Evolutionary conservation across 2,797 vertebrate species (phyloP), one percentile per base, ranked within the genome.

Genomic region (Sebastolobus alascanus): DNA sequence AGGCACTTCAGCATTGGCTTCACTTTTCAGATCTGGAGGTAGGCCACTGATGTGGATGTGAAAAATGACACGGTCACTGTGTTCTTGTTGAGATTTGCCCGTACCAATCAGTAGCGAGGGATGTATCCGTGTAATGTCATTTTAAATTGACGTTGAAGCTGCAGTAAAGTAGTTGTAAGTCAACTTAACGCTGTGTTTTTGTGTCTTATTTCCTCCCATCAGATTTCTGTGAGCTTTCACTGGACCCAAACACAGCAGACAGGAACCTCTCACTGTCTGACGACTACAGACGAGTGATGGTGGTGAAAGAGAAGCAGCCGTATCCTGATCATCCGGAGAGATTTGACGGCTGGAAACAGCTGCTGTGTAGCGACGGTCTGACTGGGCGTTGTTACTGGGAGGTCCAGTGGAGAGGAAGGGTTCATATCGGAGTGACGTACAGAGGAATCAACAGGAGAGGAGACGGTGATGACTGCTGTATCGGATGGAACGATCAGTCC

Each of bases 321-420:
- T 79, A 72, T 73, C 68, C 65, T 54, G 65, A 84, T 68, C 73
- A 84, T 43, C 69, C 60, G 8, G 73, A 82, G 27, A 77, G 80
- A 50, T 83, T 80, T 13, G 58, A 83, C 8, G 7, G 2, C 33
- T 84, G 80, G 69, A 71, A 33, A 27, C 83, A 80, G 69, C 16
- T 73, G 6, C 37, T 77, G 63, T 59, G 50, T 61, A 31, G 4
- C 0, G 22, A 75, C 4, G 68, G 31, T 61, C 72, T 84, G 56
- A 77, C 56, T 59, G 87, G 72, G 16, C 22, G 61, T 22, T 64
- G 61, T 22, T 89, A 83, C 77, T 85, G 82, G 84, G 82, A 89
- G 80, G 83, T 81, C 16, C 8, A 29, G 55, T 85, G 69, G 68
- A 43, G 31, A 16, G 83, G 83, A 25, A 33, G 11, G 58, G 85